Percentiles rank a stretch among this genome's conserved stretches.
Evolutionary conservation across 2,797 vertebrate genomes (phyloP).

Genomic region (Myripristis jacobus): DNA sequence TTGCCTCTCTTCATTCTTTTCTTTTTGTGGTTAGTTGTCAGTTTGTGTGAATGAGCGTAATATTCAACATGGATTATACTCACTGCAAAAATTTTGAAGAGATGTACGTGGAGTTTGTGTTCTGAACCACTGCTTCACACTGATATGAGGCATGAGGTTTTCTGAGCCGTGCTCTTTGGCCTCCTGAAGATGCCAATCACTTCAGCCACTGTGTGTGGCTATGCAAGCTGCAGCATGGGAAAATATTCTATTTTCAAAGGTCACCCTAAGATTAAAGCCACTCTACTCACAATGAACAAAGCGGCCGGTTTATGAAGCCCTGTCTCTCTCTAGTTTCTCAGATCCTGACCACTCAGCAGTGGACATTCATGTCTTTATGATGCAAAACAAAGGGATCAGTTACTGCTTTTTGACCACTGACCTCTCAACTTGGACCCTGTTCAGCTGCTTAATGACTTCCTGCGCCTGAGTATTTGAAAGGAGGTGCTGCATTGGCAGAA

Average conservation of each 20-base stretch:
- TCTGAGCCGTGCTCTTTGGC: slow-evolving; percentile 22
- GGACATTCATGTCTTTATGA: slow-evolving; percentile 46
- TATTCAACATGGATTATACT: neutral
- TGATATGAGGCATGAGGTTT: slow-evolving; percentile 5
- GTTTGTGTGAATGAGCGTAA: neutral
- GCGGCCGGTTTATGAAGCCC: neutral
- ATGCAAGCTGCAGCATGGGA: neutral
- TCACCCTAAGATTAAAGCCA: slow-evolving; percentile 30
- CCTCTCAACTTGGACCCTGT: slow-evolving; percentile 46
- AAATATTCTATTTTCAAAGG: slow-evolving; percentile 26
- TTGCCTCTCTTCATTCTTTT: neutral
- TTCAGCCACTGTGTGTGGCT: slow-evolving; percentile 8
- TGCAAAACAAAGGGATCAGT: slow-evolving; percentile 51
- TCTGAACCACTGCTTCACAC: slow-evolving; percentile 1
- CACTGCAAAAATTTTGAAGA: neutral
- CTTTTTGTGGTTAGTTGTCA: neutral
- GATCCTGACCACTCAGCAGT: slow-evolving; percentile 48
- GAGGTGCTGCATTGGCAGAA: slow-evolving; percentile 48
- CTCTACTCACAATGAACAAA: slow-evolving; percentile 35
- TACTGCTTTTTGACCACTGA: slow-evolving; percentile 55
- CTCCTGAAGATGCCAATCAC: slow-evolving; percentile 6
- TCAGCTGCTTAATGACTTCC: slow-evolving; percentile 59
- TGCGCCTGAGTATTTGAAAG: slow-evolving; percentile 25
- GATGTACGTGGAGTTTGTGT: neutral
- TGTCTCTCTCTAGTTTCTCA: slow-evolving; percentile 5